Percentiles rank a stretch among this genome's conserved stretches.
Evolutionary conservation across 2,797 vertebrate genomes (phyloP).

Genomic region (Remorina albescens): DNA sequence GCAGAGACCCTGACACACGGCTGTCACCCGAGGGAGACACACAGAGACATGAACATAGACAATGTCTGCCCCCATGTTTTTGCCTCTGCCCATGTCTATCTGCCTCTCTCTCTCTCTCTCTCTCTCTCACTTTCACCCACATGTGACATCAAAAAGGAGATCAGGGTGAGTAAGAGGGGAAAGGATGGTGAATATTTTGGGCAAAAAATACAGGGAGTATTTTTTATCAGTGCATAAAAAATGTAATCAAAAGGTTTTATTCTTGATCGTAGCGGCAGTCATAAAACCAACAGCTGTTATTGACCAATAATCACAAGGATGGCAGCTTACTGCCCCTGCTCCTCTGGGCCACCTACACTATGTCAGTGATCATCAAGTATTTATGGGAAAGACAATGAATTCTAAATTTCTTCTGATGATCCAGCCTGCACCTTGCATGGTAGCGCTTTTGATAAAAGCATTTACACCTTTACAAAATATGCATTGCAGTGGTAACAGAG

Average conservation of each 20-base stretch:
- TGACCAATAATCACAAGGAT: not conserved
- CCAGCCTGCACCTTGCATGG: too few species aligned
- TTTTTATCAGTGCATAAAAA: not conserved
- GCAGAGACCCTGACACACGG: slow-evolving; percentile 80
- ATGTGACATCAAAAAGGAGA: slow-evolving; percentile 37
- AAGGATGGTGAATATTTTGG: slow-evolving; percentile 26
- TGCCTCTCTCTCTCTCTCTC: slow-evolving; percentile 12
- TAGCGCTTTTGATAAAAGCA: not conserved
- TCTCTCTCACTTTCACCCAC: not conserved
- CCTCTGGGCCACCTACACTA: not conserved
- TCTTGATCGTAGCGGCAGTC: not conserved
- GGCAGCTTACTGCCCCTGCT: not conserved
- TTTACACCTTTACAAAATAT: not conserved
- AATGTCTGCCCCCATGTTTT: slow-evolving; percentile 66
- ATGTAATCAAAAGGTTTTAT: not conserved
- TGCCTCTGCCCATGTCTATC: slow-evolving; percentile 58
- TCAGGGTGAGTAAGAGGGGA: slow-evolving; percentile 5
- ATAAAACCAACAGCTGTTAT: not conserved
- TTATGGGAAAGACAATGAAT: not conserved
- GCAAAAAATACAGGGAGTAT: not conserved
- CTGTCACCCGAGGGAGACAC: slow-evolving; percentile 76
- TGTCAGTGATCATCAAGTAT: too few species aligned
- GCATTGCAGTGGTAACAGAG: not conserved
- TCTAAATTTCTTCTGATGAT: not conserved
- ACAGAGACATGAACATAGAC: slow-evolving; percentile 62